These are phyloP conservation scores for Chiroxiphia lanceolata DNA, from an alignment of 2,797 vertebrate genomes.

Conservation along the genomic window DNA sequence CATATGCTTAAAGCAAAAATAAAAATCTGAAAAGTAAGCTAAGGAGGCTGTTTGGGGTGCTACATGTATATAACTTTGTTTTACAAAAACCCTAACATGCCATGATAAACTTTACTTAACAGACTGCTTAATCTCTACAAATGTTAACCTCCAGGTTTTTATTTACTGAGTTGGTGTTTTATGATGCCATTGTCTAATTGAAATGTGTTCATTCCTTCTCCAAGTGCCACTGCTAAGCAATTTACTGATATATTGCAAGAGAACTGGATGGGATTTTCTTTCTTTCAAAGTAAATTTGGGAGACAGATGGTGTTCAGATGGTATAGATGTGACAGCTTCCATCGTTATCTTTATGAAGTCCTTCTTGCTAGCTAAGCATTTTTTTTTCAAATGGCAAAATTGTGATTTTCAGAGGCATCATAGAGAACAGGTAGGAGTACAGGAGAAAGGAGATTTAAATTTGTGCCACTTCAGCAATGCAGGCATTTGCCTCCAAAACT, in stretches of 20 bases:
- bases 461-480: not conserved
- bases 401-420: not conserved
- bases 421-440: not conserved
- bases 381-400: conserved; percentile 53
- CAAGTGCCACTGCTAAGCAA: conserved; percentile 47
- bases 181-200: conserved; percentile 59
- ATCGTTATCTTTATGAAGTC: conserved; percentile 42
- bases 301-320: conserved; percentile 70
- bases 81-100: not conserved
- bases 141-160: conserved; percentile 56
- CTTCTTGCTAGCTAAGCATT: conserved; percentile 67
- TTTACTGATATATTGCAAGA: conserved; percentile 48
- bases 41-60: not conserved
- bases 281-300: conserved; percentile 39
- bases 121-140: conserved; percentile 63
- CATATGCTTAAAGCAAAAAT: not conserved
- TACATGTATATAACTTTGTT: not conserved
- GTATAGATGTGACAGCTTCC: conserved; percentile 67
- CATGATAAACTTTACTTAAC: conserved; percentile 66
- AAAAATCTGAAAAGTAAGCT: not conserved
- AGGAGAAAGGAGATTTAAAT: not conserved
- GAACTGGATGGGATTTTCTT: conserved; percentile 53
- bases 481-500: not conserved
- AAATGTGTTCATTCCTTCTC: conserved; percentile 61
- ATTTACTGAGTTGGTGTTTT: conserved; percentile 38